A percentile compares a stretch with the other conserved stretches of the same genome.
These are phyloP conservation scores for Numida meleagris DNA, from an alignment of 2,113 vertebrate species.

Conservation along the genomic window DNA sequence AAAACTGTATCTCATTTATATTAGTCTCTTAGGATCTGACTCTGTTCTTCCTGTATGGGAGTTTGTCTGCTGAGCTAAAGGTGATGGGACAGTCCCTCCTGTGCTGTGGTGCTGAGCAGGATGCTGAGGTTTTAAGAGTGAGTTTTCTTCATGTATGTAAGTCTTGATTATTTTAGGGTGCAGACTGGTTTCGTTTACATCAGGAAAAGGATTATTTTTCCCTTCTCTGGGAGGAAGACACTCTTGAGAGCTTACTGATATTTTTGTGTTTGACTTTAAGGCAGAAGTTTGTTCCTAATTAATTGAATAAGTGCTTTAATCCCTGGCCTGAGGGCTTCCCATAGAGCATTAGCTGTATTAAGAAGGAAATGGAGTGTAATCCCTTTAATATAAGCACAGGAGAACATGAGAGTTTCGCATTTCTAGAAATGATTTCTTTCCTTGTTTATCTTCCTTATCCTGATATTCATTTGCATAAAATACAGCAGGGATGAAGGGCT, in stretches of 20 bases:
- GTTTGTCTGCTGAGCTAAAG: neutral
- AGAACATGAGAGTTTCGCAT: slow-evolving; percentile 70
- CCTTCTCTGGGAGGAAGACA: slow-evolving; percentile 27
- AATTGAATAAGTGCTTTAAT: slow-evolving; percentile 82
- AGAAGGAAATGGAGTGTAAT: slow-evolving; percentile 86
- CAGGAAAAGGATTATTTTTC: slow-evolving; percentile 37
- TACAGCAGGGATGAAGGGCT: neutral
- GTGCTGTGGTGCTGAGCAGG: neutral
- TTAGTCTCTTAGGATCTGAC: neutral
- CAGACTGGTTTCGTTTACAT: slow-evolving; percentile 18
- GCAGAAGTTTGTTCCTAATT: slow-evolving; percentile 79
- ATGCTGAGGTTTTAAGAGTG: neutral
- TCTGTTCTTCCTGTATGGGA: neutral
- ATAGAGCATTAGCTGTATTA: slow-evolving; percentile 78
- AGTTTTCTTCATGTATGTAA: neutral
- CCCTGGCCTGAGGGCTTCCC: slow-evolving; percentile 81
- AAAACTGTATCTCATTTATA: neutral
- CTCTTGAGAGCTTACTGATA: slow-evolving; percentile 54
- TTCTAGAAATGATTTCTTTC: slow-evolving; percentile 73
- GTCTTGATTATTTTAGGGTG: neutral
- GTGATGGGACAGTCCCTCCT: neutral
- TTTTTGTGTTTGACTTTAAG: slow-evolving; percentile 68
- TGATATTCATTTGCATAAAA: slow-evolving; percentile 54
- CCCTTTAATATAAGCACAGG: slow-evolving; percentile 79
- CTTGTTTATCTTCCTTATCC: slow-evolving; percentile 36